Conservation (phyloP, 2,888 invertebrate genomes). For the Theodoxus fluviatilis region DNA sequence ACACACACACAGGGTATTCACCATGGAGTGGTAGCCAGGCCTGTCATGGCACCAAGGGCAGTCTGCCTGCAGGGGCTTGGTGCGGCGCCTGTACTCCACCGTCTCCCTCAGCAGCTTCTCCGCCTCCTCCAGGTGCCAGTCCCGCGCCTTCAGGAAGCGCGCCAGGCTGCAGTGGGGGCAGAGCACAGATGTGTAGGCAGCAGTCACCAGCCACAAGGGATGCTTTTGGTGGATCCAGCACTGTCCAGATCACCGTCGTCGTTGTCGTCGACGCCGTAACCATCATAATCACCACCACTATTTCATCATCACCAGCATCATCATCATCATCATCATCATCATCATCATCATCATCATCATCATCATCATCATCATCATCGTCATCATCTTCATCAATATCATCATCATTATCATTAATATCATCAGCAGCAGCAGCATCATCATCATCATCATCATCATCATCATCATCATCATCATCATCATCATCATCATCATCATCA, state of each 20-base stretch:
- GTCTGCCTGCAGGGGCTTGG: slow-evolving; percentile 49
- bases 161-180: slow-evolving; percentile 47
- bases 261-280: not conserved
- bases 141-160: slow-evolving; percentile 57
- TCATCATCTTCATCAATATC: not conserved
- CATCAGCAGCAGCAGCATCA: not conserved
- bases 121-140: slow-evolving; percentile 57
- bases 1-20: slow-evolving; percentile 31
- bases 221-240: too few relatives aligned
- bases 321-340: not conserved
- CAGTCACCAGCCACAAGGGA: too few relatives aligned
- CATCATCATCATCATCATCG: not conserved
- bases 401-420: not conserved
- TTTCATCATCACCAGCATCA: not conserved
- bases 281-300: not conserved
- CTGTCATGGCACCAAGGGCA: slow-evolving; percentile 59
- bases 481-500: slow-evolving; percentile 2
- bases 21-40: slow-evolving; percentile 62
- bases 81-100: slow-evolving; percentile 55
- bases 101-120: slow-evolving; percentile 53
- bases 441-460: slow-evolving; percentile 2
- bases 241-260: too few relatives aligned
- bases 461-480: slow-evolving; percentile 2
- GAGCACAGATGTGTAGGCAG: too few relatives aligned
- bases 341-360: slow-evolving; percentile 2